Evolutionary conservation across 2,113 vertebrate genomes (phyloP), one percentile per base, ranked within the genome.

Genomic region (Nothocercus nigrocapillus): DNA sequence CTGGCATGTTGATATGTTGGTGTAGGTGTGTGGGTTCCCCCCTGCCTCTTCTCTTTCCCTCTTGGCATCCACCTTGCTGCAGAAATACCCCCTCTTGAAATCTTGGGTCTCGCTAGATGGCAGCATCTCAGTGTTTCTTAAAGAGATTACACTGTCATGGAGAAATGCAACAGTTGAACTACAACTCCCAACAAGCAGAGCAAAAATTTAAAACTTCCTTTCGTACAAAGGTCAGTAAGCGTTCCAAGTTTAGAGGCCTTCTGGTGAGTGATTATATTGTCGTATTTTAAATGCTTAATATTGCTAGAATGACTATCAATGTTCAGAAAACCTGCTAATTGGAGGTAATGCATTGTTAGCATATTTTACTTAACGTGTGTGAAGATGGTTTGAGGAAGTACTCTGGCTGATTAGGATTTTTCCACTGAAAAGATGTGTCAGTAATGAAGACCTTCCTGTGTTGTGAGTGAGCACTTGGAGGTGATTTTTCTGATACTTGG

Each of bases 91-190:
- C 11, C 20, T 44, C 38, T 4, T 9, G 10, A 66, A 38, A 76
- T 9, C 4, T 13, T 6, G 20, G 74, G 5, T 5, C 53, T 95
- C 98, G 85, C 95, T 96, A 98, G 98, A 82, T 94, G 98, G 97
- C 97, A 96, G 93, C 47, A 92, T 67, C 19, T 64, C 67, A 42
- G 12, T 72, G 56, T 64, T 61, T 44, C 38, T 62, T 79, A 84
- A 58, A 27, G 40, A 75, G 88, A 64, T 54, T 58, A 12, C 3
- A 1, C 45, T 59, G 0, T 0, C 22, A 0, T 2, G 5, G 13
- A 12, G 51, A 38, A 49, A 69, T 2, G 59, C 18, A 1, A 4
- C 3, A 21, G 2, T 22, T 47, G 42, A 54, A 98, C 97, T 97
- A 96, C 97, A 95, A 77, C 54, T 96, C 97, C 97, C 97, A 96